Evolutionary conservation across 2,888 invertebrate genomes (phyloP).

Genomic region (Falcaria lacertinaria): DNA sequence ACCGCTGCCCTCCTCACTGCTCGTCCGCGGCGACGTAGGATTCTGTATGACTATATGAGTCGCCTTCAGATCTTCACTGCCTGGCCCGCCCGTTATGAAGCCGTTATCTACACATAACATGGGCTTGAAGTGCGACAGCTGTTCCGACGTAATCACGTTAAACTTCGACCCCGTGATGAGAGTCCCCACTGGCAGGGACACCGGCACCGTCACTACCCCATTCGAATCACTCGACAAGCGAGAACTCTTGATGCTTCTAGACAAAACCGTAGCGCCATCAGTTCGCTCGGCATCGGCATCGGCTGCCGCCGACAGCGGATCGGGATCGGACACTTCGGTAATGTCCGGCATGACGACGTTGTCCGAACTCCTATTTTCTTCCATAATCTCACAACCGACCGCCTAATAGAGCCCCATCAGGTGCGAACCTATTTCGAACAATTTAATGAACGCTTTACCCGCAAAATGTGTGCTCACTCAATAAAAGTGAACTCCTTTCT

Average conservation of each 20-base stretch:
- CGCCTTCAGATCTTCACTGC: conserved; percentile 84
- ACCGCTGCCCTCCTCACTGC: conserved; percentile 57
- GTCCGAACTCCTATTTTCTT: conserved; percentile 78
- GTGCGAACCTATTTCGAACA: conserved; percentile 33
- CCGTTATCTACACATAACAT: conserved; percentile 93
- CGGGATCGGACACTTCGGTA: conserved; percentile 81
- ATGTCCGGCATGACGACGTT: conserved; percentile 85
- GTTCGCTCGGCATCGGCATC: conserved; percentile 79
- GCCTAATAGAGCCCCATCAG: conserved; percentile 36
- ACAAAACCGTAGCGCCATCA: conserved; percentile 66
- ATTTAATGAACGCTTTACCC: conserved; percentile 28
- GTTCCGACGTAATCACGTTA: conserved; percentile 92
- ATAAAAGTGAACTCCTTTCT: conserved; percentile 32
- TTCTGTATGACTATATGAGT: conserved; percentile 85
- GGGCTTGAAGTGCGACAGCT: conserved; percentile 90
- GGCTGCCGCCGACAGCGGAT: conserved; percentile 80
- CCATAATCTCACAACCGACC: conserved; percentile 59
- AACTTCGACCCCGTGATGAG: conserved; percentile 89
- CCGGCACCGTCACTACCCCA: conserved; percentile 76
- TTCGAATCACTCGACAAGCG: conserved; percentile 56
- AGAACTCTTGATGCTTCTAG: conserved; percentile 47
- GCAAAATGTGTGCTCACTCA: conserved; percentile 16
- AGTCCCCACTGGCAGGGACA: conserved; percentile 88
- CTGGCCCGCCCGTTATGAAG: conserved; percentile 84
- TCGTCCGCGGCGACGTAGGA: conserved; percentile 43